Conservation (phyloP, 2,113 vertebrate genomes). For the Mustela nigripes region DNA sequence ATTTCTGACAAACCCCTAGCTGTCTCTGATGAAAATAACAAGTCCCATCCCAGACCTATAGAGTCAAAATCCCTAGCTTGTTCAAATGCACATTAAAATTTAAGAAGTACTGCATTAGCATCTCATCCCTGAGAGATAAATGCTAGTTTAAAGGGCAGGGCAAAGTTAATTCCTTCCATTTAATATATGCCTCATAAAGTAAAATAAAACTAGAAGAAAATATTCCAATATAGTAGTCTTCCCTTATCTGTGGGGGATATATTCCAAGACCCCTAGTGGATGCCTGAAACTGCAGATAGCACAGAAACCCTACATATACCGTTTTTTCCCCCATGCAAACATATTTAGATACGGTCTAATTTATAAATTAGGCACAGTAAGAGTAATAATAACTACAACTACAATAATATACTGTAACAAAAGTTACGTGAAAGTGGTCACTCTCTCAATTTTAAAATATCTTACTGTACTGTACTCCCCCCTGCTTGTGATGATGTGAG, state of each 20-base stretch:
- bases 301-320: neutral
- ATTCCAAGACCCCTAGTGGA: neutral
- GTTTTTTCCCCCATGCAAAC: neutral
- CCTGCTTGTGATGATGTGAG: neutral
- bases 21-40: neutral
- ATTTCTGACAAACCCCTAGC: neutral
- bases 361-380: neutral
- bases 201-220: neutral
- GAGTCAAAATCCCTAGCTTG: neutral
- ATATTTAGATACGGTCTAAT: neutral
- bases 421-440: neutral
- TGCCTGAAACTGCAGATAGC: neutral
- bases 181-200: neutral
- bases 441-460: neutral
- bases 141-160: neutral
- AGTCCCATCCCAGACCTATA: neutral
- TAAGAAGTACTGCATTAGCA: neutral
- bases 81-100: neutral
- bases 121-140: neutral
- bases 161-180: neutral
- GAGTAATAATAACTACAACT: neutral
- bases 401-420: neutral
- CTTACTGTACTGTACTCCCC: neutral
- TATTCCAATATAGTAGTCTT: neutral
- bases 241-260: neutral